Conservation (phyloP, 2,888 invertebrate genomes). For the Hydriomena furcata region DNA sequence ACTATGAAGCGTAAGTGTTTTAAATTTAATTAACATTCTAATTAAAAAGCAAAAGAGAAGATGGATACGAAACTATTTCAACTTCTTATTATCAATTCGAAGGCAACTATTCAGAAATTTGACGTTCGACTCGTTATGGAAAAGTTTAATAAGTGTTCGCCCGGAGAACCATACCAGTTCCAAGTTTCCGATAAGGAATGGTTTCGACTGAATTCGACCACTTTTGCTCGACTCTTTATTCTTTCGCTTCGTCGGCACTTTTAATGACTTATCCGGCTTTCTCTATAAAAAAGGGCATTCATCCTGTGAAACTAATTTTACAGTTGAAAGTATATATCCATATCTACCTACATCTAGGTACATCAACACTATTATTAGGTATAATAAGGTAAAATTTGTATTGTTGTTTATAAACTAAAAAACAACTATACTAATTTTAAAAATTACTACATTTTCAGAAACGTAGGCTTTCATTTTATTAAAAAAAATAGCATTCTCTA, state of each 20-base stretch:
- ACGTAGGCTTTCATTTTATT: too few relatives aligned
- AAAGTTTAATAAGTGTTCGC: slow-evolving; percentile 73
- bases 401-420: too few relatives aligned
- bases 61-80: slow-evolving; percentile 33
- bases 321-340: slow-evolving; percentile 23
- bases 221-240: slow-evolving; percentile 63
- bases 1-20: too few relatives aligned
- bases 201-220: slow-evolving; percentile 65
- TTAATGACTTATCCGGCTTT: slow-evolving; percentile 78
- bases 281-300: slow-evolving; percentile 56
- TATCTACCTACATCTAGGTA: too few relatives aligned
- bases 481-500: too few relatives aligned
- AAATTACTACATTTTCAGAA: too few relatives aligned
- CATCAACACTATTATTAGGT: too few relatives aligned
- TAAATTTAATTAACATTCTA: background rate
- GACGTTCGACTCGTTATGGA: slow-evolving; percentile 60
- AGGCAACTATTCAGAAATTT: slow-evolving; percentile 56
- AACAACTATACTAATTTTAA: too few relatives aligned
- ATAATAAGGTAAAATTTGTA: too few relatives aligned
- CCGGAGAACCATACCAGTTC: slow-evolving; percentile 66
- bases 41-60: slow-evolving; percentile 32
- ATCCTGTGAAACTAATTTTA: slow-evolving; percentile 47
- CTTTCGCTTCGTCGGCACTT: slow-evolving; percentile 73
- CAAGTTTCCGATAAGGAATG: slow-evolving; percentile 69
- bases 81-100: slow-evolving; percentile 41